Evolutionary conservation across 2,113 vertebrate species (phyloP).

Genomic region (Monopterus albus): DNA sequence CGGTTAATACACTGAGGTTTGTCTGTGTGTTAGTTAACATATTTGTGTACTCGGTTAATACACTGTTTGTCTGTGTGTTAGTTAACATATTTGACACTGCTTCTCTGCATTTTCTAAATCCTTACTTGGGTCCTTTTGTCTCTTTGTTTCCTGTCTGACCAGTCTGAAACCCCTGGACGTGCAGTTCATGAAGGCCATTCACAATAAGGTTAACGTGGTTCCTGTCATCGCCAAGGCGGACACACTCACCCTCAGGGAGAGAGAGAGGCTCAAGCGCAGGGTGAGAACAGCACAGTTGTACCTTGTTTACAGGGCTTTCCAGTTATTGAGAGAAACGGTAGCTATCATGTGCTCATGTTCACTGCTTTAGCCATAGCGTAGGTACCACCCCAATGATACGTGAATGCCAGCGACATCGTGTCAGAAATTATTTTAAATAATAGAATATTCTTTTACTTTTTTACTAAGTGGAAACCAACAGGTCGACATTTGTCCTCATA

Average conservation of each 20-base stretch:
- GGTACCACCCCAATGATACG: background rate
- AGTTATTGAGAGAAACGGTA: slow-evolving; percentile 35
- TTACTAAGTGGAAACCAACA: background rate
- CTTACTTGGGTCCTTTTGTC: background rate
- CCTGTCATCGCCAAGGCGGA: slow-evolving; percentile 87
- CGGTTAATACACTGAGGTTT: background rate
- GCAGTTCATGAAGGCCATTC: slow-evolving; percentile 89
- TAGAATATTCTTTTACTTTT: too few relatives aligned
- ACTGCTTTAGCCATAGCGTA: background rate
- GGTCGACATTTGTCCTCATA: background rate
- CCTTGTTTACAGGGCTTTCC: slow-evolving; percentile 29
- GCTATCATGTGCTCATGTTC: slow-evolving; percentile 1
- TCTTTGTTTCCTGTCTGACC: slow-evolving; percentile 38
- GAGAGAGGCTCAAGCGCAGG: slow-evolving; percentile 95
- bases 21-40: background rate
- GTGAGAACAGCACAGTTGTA: slow-evolving; percentile 75
- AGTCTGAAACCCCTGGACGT: slow-evolving; percentile 87
- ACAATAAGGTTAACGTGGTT: slow-evolving; percentile 88
- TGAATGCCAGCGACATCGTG: too few relatives aligned
- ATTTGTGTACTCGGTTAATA: too few relatives aligned
- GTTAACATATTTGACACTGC: background rate
- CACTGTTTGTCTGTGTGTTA: background rate
- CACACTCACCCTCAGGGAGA: slow-evolving; percentile 89
- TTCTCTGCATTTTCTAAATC: background rate
- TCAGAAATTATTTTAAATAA: too few relatives aligned